A percentile compares a stretch with the other conserved stretches of the same genome.
Evolutionary conservation across 2,113 vertebrate species (phyloP).

Genomic region (Cettia cetti): DNA sequence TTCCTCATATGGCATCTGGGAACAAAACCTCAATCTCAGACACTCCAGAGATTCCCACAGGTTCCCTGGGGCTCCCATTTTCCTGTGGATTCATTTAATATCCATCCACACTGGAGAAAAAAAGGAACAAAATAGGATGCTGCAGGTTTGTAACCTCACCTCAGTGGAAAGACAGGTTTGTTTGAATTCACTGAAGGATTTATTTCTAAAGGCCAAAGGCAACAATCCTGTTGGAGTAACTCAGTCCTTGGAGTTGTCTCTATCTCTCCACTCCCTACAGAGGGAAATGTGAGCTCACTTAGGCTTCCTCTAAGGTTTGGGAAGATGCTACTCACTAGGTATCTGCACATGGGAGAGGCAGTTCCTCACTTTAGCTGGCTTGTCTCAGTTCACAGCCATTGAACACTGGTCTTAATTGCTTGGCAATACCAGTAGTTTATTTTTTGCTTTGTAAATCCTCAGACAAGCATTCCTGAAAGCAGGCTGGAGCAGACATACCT

Average conservation of each 20-base stretch:
- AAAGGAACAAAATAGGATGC: not conserved
- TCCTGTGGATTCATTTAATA: not conserved
- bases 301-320: not conserved
- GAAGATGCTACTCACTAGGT: not conserved
- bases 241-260: not conserved
- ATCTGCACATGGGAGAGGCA: not conserved
- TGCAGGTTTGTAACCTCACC: accelerated
- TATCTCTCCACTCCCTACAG: not conserved
- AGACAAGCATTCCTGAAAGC: not conserved
- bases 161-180: not conserved
- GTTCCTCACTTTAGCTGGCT: not conserved
- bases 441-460: not conserved
- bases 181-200: not conserved
- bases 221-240: not conserved
- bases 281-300: not conserved
- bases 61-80: not conserved
- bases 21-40: not conserved
- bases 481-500: not conserved
- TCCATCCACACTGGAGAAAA: not conserved
- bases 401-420: not conserved
- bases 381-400: not conserved
- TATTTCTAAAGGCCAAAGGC: not conserved
- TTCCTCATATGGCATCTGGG: not conserved
- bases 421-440: not conserved
- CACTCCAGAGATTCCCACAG: not conserved